Base-by-base conservation (phyloP, 2,113 vertebrate genomes). In the Pteropus alecto region DNA sequence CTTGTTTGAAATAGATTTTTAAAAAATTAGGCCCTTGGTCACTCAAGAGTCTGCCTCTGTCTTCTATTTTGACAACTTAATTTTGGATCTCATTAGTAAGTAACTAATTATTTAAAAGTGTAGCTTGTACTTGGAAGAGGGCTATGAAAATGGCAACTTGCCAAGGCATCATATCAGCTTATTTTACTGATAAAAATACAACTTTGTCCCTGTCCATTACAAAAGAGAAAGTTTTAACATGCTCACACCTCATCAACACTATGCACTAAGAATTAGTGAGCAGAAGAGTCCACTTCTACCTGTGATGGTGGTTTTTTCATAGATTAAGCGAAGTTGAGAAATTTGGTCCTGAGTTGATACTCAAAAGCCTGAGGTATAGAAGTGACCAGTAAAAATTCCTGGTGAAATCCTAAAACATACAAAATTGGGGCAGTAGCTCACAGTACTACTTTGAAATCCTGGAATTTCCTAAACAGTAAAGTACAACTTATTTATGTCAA, bases 91-190 rank as follows among this genome's bases (percentile, higher is more conserved):
- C 97, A 97, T 97, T 63, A 97, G 96, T 95, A 67, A 97, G 91
- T 95, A 98, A 92, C 95, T 97, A 97, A 70, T 97, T 98, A 98
- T 98, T 97, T 97, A 93, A 93, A 95, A 98, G 95, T 60, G 84
- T 86, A 65, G 79, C 96, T 98, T 96, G 93, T 84, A 92, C 93
- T 94, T 97, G 67, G 97, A 98, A 97, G 18, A 28, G 38, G 70
- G 94, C 26, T 71, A 43, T 70, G 96, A 96, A 97, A 95, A 54
- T 97, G 92, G 93, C 97, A 97, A 93, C 4, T 7, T 97, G 90
- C 68, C 98, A 97, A 98, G 35, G 92, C n/a, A 98, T 93, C 97
- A 90, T 14, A 83, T 96, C 97, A 93, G 77, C 70, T 95, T 83
- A 96, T 94, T 95, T 96, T 90, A 97, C 78, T 68, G 41, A 79